These are phyloP conservation scores for Drosophila longiperda DNA, from an alignment of 2,888 invertebrate genomes.

Conservation along the genomic window DNA sequence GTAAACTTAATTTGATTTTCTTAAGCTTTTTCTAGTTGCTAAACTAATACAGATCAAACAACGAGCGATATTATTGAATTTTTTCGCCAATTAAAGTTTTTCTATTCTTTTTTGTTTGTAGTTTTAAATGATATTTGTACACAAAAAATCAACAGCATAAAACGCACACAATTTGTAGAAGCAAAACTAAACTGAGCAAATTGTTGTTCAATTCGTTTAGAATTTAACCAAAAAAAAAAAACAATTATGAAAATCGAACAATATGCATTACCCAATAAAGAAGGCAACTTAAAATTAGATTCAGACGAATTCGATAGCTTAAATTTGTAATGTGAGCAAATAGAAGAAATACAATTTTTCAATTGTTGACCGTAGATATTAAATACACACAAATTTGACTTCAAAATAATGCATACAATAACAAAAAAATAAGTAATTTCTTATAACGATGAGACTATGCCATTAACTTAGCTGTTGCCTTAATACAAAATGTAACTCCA, in stretches of 20 bases:
- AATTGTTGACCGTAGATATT: slow-evolving; percentile 41
- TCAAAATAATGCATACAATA: slow-evolving; percentile 10
- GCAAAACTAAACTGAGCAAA: slow-evolving; percentile 4
- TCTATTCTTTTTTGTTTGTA: not conserved
- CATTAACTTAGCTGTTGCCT: slow-evolving; percentile 12
- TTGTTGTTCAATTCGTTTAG: slow-evolving; percentile 15
- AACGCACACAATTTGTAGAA: slow-evolving; percentile 24
- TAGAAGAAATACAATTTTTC: slow-evolving; percentile 1
- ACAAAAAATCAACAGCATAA: not conserved
- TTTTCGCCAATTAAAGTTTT: slow-evolving; percentile 9
- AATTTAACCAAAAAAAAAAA: not conserved
- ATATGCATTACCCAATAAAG: not conserved
- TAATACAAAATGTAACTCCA: slow-evolving; percentile 13
- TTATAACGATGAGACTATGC: slow-evolving; percentile 12
- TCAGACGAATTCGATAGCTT: not conserved
- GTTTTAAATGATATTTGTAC: slow-evolving; percentile 4
- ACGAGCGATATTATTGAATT: slow-evolving; percentile 27
- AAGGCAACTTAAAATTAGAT: not conserved
- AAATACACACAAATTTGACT: slow-evolving; percentile 22
- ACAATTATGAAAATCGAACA: not conserved
- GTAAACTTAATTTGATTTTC: slow-evolving; percentile 33
- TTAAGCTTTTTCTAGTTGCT: slow-evolving; percentile 24
- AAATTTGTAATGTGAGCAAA: slow-evolving; percentile 13
- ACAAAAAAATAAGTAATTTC: slow-evolving; percentile 7
- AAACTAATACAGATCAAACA: slow-evolving; percentile 15